phyloP scores from a whole-genome alignment of 2,113 vertebrate species.

The Amblyopsis rosae region DNA sequence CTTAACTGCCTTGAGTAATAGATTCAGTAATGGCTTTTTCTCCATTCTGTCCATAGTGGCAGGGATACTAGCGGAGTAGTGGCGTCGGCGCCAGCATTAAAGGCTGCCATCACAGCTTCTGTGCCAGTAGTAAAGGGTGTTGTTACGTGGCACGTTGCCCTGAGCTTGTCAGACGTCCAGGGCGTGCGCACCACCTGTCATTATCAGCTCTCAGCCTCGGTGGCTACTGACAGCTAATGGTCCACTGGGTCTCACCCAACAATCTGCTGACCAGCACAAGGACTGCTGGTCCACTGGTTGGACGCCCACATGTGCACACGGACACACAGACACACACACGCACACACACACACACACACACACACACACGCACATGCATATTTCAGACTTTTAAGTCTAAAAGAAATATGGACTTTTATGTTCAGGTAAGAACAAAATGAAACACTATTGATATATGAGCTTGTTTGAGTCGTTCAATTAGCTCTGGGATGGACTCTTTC shows the following conservation, averaged over 20 bases:
- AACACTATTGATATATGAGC: slow-evolving; percentile 16
- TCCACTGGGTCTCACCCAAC: slow-evolving; percentile 70
- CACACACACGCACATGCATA: background rate
- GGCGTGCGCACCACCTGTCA: slow-evolving; percentile 70
- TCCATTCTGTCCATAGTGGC: slow-evolving; percentile 16
- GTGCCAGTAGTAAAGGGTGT: slow-evolving; percentile 65
- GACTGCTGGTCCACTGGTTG: slow-evolving; percentile 29
- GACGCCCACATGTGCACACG: slow-evolving; percentile 19
- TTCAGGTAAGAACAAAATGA: background rate
- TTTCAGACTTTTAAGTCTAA: background rate
- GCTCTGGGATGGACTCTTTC: slow-evolving; percentile 26
- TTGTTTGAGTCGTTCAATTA: slow-evolving; percentile 37
- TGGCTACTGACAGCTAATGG: slow-evolving; percentile 64
- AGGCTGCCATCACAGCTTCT: slow-evolving; percentile 45
- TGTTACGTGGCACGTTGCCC: slow-evolving; percentile 66
- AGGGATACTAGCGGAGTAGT: slow-evolving; percentile 40
- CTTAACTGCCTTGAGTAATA: slow-evolving; percentile 58
- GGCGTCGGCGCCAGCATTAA: slow-evolving; percentile 47
- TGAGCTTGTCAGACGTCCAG: slow-evolving; percentile 68
- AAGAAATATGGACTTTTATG: background rate
- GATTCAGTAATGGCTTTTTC: slow-evolving; percentile 12
- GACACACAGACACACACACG: background rate
- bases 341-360: background rate
- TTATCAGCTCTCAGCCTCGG: slow-evolving; percentile 66
- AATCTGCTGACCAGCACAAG: slow-evolving; percentile 70